Evolutionary conservation across 1,140 invertebrate genomes (phyloP).

Genomic region (Hypothenemus hampei): DNA sequence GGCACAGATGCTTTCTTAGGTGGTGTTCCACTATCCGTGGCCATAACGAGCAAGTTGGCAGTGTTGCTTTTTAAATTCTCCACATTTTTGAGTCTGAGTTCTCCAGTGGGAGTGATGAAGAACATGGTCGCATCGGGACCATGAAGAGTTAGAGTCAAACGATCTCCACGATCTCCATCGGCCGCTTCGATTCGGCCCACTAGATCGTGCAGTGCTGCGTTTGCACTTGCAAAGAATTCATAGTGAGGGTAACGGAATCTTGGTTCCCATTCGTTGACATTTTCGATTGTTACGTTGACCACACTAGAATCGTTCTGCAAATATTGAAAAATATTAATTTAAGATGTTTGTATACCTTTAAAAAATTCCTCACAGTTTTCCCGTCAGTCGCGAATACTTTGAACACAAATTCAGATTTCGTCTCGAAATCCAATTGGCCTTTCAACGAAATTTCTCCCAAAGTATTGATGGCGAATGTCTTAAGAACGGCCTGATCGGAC

Average conservation of each 20-base stretch:
- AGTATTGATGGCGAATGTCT: constrained; percentile 67
- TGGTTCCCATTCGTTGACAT: constrained; percentile 92
- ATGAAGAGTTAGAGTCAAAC: constrained; percentile 61
- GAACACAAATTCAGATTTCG: constrained; percentile 65
- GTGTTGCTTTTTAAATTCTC: constrained; percentile 7
- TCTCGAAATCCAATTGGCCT: constrained; percentile 76
- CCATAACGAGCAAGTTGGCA: constrained; percentile 53
- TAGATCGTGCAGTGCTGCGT: constrained; percentile 47
- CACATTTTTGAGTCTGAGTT: constrained; percentile 32
- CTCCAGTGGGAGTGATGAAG: constrained; percentile 38
- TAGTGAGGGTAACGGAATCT: constrained; percentile 82
- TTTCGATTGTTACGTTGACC: constrained; percentile 74
- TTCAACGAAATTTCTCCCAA: constrained; percentile 76
- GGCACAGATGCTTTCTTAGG: constrained; percentile 69
- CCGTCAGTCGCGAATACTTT: constrained; percentile 82
- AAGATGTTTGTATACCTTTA: no score
- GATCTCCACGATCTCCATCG: constrained; percentile 75
- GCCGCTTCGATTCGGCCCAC: constrained; percentile 68
- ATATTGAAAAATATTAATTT: neutral
- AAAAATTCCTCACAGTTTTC: constrained; percentile 53
- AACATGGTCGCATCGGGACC: constrained; percentile 60
- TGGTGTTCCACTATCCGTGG: constrained; percentile 72
- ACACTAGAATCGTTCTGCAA: constrained; percentile 66
- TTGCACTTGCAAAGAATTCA: constrained; percentile 63
- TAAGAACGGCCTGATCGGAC: constrained; percentile 59